Evolutionary conservation across 2,797 vertebrate species (phyloP), one percentile per base, ranked within the genome.

Genomic region (Cyclura pinguis): DNA sequence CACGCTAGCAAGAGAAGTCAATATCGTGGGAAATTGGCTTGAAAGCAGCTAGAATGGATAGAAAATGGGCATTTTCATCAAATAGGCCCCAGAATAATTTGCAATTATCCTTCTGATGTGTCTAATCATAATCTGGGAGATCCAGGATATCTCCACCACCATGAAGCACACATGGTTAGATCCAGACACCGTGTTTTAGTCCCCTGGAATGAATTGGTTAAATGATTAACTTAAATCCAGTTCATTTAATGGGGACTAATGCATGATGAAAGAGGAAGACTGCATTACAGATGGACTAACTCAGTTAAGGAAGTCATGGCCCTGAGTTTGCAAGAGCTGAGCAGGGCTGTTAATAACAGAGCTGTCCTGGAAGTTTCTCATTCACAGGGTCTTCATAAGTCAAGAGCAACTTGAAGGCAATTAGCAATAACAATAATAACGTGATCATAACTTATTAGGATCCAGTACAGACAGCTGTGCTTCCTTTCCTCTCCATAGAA

Each of bases 21-120:
- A 90, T 82, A 89, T 0, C 82, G 78, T 94, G 93, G 6, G 55
- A 42, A 88, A 91, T 82, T 91, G 91, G 86, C 88, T 90, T 62
- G 8, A 4, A 22, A 94, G n/a, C 50, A 86, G 57, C 0, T 2
- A 88, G 80, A 59, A 90, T 59, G 72, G 91, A 20, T 59, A 89
- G 3, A 38, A 6, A 90, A 0, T 0, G 1, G 87, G 72, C 86
- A 0, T 67, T 13, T 20, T 24, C 42, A 38, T 84, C 59, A 74
- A 80, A 84, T 4, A 92, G 88, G 67, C 24, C 5, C 0, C 55
- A 90, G 16, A 27, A 47, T 55, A 29, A 92, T 69, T 27, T 82
- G 38, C 38, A 90, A 85, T 72, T 27, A 24, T 80, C 74, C 91
- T 7, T 88, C 42, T 57, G 74, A 84, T 27, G 1, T 32, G 6